Percentiles rank a stretch among this genome's conserved stretches.
Evolutionary conservation across 2,797 vertebrate genomes (phyloP).

Genomic region (Macrochelys suwanniensis): DNA sequence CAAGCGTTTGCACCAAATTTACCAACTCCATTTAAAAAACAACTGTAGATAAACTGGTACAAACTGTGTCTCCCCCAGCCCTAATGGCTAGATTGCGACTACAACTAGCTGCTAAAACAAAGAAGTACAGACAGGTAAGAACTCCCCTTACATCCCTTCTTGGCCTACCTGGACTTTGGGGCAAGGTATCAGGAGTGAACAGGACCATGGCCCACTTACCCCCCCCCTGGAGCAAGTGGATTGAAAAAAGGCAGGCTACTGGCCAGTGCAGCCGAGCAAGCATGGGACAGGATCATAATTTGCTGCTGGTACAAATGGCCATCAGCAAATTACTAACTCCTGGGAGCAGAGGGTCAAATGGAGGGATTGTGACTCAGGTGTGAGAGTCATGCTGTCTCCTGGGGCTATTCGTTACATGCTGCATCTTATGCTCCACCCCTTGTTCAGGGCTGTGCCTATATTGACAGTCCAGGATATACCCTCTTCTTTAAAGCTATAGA

Average conservation of each 20-base stretch:
- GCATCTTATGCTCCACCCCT: too few relatives aligned
- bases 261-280: too few relatives aligned
- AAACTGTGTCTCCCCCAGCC: neutral
- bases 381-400: too few relatives aligned
- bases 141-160: neutral
- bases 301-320: neutral
- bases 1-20: constrained; percentile 50
- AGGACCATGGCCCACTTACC: neutral
- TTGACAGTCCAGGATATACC: too few relatives aligned
- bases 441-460: too few relatives aligned
- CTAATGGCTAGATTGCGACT: neutral
- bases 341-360: too few relatives aligned
- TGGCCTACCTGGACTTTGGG: neutral
- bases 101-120: neutral
- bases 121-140: neutral
- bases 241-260: neutral
- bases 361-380: too few relatives aligned
- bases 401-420: too few relatives aligned
- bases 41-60: constrained; percentile 31
- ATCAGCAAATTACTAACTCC: neutral
- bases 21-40: constrained; percentile 1
- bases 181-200: neutral
- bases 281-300: neutral
- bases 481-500: too few relatives aligned
- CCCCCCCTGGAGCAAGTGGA: neutral